phyloP scores from a whole-genome alignment of 2,888 invertebrate species.

The Thecocarcelia acutangulata region DNA sequence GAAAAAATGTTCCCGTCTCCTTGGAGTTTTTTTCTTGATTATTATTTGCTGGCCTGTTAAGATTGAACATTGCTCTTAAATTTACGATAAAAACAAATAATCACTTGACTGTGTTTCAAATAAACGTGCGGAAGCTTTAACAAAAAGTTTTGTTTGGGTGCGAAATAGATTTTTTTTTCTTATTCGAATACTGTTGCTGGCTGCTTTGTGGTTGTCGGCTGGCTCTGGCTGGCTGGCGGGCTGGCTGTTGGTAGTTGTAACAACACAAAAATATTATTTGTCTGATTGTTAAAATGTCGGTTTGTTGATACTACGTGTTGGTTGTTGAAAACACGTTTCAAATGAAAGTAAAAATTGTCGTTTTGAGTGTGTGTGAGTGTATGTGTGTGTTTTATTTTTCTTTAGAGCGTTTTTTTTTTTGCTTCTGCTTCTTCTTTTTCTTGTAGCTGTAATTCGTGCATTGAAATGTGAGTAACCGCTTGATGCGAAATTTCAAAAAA shows the following conservation, averaged over 20 bases:
- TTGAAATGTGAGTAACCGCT: conserved; percentile 67
- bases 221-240: conserved; percentile 8
- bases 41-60: no score
- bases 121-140: neutral
- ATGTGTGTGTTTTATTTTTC: conserved; percentile 29
- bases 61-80: no score
- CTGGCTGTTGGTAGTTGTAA: conserved; percentile 31
- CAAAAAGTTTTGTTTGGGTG: no score
- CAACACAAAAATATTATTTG: conserved; percentile 37
- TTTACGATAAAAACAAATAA: no score
- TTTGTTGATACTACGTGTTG: conserved; percentile 61
- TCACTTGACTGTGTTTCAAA: no score
- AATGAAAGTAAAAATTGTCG: conserved; percentile 79
- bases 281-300: conserved; percentile 40
- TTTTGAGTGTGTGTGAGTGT: conserved; percentile 32
- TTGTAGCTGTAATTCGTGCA: conserved; percentile 41
- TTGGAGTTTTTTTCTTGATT: no score
- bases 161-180: no score
- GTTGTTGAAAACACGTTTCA: conserved; percentile 76
- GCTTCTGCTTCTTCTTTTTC: neutral
- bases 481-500: conserved; percentile 12
- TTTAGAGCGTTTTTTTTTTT: conserved; percentile 26
- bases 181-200: no score
- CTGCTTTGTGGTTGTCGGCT: no score
- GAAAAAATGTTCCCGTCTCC: no score